Conservation (phyloP, 2,113 vertebrate genomes). For the Sinocyclocheilus anophthalmus region DNA sequence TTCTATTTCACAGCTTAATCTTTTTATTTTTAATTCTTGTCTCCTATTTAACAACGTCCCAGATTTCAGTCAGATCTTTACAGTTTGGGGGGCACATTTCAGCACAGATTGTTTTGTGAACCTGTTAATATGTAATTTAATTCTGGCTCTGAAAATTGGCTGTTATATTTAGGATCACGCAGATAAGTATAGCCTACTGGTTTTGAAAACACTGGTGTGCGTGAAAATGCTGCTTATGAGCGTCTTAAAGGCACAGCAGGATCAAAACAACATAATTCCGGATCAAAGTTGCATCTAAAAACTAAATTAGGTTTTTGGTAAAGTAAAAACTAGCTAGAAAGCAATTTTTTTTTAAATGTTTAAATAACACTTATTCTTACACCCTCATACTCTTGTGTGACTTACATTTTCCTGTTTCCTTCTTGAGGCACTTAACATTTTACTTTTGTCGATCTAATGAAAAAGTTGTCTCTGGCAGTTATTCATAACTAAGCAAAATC, state of each 20-base stretch:
- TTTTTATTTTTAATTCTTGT: not conserved
- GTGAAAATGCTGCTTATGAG: not conserved
- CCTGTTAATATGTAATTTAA: not conserved
- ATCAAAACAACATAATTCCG: not conserved
- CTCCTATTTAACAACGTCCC: not conserved
- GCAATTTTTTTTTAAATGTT: not conserved
- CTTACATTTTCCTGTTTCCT: not conserved
- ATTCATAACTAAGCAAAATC: constrained; percentile 10
- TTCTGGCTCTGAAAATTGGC: not conserved
- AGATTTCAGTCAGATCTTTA: not conserved
- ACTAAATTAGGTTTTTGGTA: not conserved
- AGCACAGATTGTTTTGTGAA: not conserved
- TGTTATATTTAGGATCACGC: not conserved
- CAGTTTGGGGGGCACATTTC: not conserved
- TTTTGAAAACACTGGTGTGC: not conserved
- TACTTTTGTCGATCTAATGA: constrained; percentile 3
- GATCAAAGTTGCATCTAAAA: not conserved
- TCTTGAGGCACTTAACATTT: not conserved
- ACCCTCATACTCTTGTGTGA: not conserved
- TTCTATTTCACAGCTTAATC: not conserved
- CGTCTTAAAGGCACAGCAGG: not conserved
- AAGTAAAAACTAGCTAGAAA: not conserved
- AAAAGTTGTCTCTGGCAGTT: not conserved
- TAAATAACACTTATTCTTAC: not conserved
- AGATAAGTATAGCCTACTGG: not conserved